Percentiles rank a stretch among this genome's conserved stretches.
These are phyloP conservation scores for Sinosuthora webbiana DNA, from an alignment of 2,113 vertebrate species.

Conservation along the genomic window DNA sequence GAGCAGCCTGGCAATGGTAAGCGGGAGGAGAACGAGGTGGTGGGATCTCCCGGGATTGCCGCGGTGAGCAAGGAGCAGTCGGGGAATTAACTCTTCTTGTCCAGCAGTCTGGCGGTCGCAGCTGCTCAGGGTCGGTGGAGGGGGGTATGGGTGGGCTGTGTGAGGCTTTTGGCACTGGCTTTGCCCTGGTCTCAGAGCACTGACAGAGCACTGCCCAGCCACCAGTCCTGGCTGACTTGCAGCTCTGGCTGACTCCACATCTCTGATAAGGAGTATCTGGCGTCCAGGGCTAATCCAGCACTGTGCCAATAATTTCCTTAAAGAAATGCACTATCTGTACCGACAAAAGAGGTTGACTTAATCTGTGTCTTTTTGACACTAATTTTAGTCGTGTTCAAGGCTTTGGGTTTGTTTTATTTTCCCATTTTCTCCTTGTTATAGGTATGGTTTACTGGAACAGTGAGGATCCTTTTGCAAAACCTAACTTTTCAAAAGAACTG, in stretches of 20 bases:
- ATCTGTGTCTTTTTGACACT: neutral
- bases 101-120: neutral
- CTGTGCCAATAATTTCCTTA: neutral
- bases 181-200: neutral
- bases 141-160: rapidly evolving
- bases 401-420: neutral
- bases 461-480: neutral
- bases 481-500: neutral
- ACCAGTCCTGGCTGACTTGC: neutral
- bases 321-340: neutral
- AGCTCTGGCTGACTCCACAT: neutral
- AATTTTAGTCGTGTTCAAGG: neutral
- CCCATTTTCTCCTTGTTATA: neutral
- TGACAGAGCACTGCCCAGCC: neutral
- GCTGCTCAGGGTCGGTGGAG: rapidly evolving
- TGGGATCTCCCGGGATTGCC: neutral
- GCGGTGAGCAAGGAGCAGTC: neutral
- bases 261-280: neutral
- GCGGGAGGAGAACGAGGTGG: neutral
- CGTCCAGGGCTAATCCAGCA: neutral
- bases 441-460: neutral
- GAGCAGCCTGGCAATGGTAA: neutral
- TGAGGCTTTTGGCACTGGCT: neutral
- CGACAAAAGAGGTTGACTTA: rapidly evolving
- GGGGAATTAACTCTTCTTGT: neutral